Evolutionary conservation across 2,888 invertebrate species (phyloP).

Genomic region (Palloptera scutellata): DNA sequence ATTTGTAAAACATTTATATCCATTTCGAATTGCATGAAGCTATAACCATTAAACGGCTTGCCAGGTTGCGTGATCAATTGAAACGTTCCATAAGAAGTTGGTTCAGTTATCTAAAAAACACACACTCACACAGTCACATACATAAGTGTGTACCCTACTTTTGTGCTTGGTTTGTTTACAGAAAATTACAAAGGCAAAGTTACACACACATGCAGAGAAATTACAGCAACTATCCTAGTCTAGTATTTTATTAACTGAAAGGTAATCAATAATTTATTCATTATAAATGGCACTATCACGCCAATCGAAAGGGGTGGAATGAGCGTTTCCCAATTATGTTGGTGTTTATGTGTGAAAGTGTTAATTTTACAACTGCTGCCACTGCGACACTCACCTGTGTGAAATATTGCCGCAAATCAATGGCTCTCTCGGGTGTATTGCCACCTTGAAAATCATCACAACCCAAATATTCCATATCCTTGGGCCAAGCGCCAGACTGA

Average conservation of each 20-base stretch:
- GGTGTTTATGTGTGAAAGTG: not conserved
- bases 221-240: too few relatives aligned
- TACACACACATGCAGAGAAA: not conserved
- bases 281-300: too few relatives aligned
- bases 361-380: not conserved
- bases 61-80: conserved; percentile 70
- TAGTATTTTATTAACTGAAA: too few relatives aligned
- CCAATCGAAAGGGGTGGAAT: too few relatives aligned
- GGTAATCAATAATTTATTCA: not conserved
- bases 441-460: conserved; percentile 83
- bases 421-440: conserved; percentile 76
- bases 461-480: conserved; percentile 75
- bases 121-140: not conserved
- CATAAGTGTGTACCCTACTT: too few relatives aligned
- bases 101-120: conserved; percentile 67
- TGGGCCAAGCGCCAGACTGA: conserved; percentile 77
- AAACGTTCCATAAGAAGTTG: conserved; percentile 76
- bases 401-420: conserved; percentile 76
- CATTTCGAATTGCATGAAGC: conserved; percentile 79
- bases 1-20: conserved; percentile 76
- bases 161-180: not conserved
- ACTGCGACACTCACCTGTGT: conserved; percentile 70
- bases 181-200: not conserved
- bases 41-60: conserved; percentile 72
- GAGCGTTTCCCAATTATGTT: not conserved